These are phyloP conservation scores for Yoshiicerus persimilis DNA, from an alignment of 1,140 invertebrate genomes.

Conservation along the genomic window DNA sequence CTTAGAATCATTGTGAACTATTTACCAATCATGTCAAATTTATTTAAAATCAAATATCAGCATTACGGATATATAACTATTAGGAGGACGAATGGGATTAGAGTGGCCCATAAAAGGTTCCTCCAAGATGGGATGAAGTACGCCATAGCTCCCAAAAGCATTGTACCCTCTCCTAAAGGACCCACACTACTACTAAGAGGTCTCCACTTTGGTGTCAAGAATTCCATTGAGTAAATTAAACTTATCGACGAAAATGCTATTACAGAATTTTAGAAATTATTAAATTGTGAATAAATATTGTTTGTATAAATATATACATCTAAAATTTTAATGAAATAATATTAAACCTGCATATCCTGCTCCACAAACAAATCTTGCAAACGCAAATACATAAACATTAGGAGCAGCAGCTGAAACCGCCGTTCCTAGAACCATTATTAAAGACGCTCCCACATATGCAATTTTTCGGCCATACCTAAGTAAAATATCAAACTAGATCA, in stretches of 20 bases:
- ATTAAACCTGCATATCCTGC: no score
- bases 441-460: neutral
- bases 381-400: neutral
- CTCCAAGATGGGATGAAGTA: conserved; percentile 42
- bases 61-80: neutral
- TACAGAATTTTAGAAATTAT: no score
- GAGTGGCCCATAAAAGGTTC: conserved; percentile 17
- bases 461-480: neutral
- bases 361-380: neutral
- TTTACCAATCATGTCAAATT: no score
- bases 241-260: neutral
- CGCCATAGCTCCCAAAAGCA: conserved; percentile 30
- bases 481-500: no score
- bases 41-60: no score
- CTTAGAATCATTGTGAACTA: no score
- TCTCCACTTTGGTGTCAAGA: conserved; percentile 44
- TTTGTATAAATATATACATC: no score
- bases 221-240: conserved; percentile 44
- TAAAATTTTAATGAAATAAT: no score
- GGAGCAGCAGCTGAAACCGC: neutral
- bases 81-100: neutral
- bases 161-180: conserved; percentile 42
- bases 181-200: conserved; percentile 29
- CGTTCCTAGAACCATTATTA: neutral
- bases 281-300: no score